Conservation (phyloP, 1,140 invertebrate species). For the Bilobella aurantiaca region DNA sequence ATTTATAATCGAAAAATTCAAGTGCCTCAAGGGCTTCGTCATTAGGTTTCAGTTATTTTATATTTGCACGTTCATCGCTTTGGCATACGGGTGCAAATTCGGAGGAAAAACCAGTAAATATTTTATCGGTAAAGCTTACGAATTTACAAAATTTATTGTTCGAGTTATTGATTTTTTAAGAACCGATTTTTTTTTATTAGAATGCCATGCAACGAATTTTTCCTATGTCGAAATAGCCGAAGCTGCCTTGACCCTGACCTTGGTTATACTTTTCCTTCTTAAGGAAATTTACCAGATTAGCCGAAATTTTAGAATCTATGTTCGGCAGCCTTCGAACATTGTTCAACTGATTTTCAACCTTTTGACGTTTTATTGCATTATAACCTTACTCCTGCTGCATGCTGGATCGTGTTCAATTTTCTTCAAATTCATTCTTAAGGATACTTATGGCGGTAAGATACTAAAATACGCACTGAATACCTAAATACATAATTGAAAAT, state of each 20-base stretch:
- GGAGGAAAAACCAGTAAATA: not conserved
- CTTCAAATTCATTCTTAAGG: not conserved
- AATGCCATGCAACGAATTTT: not conserved
- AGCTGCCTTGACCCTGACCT: not conserved
- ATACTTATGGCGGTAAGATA: not conserved
- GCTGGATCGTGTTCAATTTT: too few relatives aligned
- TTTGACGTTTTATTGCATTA: not conserved
- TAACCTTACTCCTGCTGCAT: too few relatives aligned
- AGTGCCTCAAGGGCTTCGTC: not conserved
- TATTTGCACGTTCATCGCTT: not conserved
- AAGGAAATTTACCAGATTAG: not conserved
- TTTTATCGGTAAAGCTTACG: not conserved
- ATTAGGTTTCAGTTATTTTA: not conserved
- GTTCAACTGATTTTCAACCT: not conserved
- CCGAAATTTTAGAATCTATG: not conserved
- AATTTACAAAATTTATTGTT: not conserved
- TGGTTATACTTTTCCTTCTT: not conserved
- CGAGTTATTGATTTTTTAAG: not conserved
- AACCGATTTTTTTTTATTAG: not conserved
- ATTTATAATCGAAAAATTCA: not conserved
- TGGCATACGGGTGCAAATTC: not conserved
- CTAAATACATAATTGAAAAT: too few relatives aligned
- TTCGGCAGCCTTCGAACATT: not conserved
- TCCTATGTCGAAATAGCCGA: not conserved
- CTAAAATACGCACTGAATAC: not conserved